Evolutionary conservation across 2,888 invertebrate genomes (phyloP), one percentile per base, ranked within the genome.

Genomic region (Crossocerus cetratus): DNA sequence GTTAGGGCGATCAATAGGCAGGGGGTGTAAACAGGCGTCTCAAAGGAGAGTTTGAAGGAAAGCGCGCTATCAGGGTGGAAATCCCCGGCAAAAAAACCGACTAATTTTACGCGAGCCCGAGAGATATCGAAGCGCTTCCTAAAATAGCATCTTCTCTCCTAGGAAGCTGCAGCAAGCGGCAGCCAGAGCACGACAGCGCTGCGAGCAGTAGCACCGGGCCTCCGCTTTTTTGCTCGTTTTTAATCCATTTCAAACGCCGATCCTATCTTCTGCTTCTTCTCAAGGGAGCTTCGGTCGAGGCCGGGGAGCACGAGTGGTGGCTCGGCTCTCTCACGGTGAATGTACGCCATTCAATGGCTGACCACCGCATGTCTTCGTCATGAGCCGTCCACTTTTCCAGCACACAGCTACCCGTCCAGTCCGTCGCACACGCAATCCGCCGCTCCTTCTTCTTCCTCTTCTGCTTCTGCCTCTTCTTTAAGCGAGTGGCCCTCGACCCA

Each of bases 181-280:
- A 8, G 42, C 49, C n/a, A n/a, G n/a, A 22, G 61, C 61, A 21
- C 44, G 67, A n/a, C 23, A 59, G 23, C 43, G 2, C 58, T 16
- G 21, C 13, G 13, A 59, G 43, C 11, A 18, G 43, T 5, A 42
- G 43, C 42, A 5, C 18, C 43, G 20, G 43, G 14, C 5, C 44
- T 65, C 32, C 32, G 49, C 69, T 76, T 63, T 72, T 68, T 70
- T 68, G 66, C 68, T 66, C 73, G 70, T 70, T 77, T 74, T 82
- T 74, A 74, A 82, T 80, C 69, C 76, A 65, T 72, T 74, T 76
- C 65, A 68, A 82, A 72, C 80, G 71, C 56, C 78, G 81, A 82
- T 82, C 72, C 71, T 80, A 82, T 82, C 81, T 80, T 70, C 45
- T 63, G 67, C 66, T 64, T 65, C 16, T 77, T 76, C 73, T 75